Evolutionary conservation across 2,888 invertebrate species (phyloP).

Genomic region (Pyralis farinalis): DNA sequence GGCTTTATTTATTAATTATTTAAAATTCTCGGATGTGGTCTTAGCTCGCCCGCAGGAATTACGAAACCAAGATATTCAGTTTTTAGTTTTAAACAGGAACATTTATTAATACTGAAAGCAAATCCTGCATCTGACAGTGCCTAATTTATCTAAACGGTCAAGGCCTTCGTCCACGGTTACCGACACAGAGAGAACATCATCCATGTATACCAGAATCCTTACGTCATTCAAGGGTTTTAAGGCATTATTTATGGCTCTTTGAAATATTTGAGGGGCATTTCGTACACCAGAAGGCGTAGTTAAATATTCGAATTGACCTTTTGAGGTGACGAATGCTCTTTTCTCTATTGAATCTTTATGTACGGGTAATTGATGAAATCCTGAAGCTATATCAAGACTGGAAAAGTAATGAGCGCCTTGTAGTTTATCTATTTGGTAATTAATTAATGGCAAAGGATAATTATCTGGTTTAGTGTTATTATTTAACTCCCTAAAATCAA

Average conservation of each 20-base stretch:
- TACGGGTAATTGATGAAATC: background rate
- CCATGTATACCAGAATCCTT: background rate
- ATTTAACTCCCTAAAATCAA: conserved; percentile 26
- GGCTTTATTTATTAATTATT: too few relatives aligned
- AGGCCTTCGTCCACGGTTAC: background rate
- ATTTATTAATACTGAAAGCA: background rate
- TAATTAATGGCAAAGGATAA: conserved; percentile 25
- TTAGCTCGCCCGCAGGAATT: conserved; percentile 23
- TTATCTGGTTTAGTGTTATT: conserved; percentile 22
- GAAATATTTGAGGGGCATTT: conserved; percentile 26
- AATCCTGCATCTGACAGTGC: background rate
- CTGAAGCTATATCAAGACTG: conserved; percentile 20
- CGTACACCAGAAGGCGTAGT: conserved; percentile 31
- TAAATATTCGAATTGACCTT: conserved; percentile 29
- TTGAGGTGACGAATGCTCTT: conserved; percentile 22
- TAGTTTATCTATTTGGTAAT: conserved; percentile 27
- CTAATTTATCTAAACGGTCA: background rate
- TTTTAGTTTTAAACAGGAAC: background rate
- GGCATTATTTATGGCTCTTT: conserved; percentile 23
- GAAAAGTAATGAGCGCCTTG: conserved; percentile 15
- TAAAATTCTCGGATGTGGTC: conserved; percentile 25
- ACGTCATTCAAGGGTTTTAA: conserved; percentile 8
- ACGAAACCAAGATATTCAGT: conserved; percentile 28
- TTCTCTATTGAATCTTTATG: background rate
- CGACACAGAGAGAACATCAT: background rate